Evolutionary conservation across 2,113 vertebrate species (phyloP).

Genomic region (Paracanthobrama guichenoti): DNA sequence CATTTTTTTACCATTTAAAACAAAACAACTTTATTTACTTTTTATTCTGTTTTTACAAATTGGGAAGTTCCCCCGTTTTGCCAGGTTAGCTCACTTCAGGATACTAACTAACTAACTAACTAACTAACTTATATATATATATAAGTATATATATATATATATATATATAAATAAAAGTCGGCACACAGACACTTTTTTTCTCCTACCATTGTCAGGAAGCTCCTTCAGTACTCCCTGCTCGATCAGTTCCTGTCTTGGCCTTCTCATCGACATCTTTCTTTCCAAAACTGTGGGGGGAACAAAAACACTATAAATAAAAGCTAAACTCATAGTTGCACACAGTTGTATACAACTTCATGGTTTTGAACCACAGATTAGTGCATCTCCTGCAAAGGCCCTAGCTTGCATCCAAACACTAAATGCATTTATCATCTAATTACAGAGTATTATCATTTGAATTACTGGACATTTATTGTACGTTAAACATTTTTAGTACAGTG

Average conservation of each 20-base stretch:
- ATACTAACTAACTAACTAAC: too few relatives aligned
- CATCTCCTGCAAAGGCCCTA: not conserved
- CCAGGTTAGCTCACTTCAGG: not conserved
- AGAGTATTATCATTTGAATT: not conserved
- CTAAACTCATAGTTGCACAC: not conserved
- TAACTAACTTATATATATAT: too few relatives aligned
- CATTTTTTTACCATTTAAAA: not conserved
- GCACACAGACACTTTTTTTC: not conserved
- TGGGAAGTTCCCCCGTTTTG: not conserved
- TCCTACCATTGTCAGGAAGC: slow-evolving; percentile 88
- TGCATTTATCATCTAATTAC: not conserved
- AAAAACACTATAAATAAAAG: slow-evolving; percentile 27
- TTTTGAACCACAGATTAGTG: not conserved
- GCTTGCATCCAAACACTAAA: too few relatives aligned
- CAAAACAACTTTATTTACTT: not conserved
- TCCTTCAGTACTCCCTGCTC: slow-evolving; percentile 95
- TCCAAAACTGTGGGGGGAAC: slow-evolving; percentile 86
- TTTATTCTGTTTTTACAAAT: not conserved
- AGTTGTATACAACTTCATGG: not conserved
- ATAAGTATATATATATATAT: too few relatives aligned
- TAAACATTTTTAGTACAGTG: not conserved
- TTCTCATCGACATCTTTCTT: slow-evolving; percentile 96
- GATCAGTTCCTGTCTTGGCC: slow-evolving; percentile 94
- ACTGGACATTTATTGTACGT: not conserved
- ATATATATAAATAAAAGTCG: too few relatives aligned